Conservation (phyloP, 2,797 vertebrate species). For the Spheniscus humboldti region DNA sequence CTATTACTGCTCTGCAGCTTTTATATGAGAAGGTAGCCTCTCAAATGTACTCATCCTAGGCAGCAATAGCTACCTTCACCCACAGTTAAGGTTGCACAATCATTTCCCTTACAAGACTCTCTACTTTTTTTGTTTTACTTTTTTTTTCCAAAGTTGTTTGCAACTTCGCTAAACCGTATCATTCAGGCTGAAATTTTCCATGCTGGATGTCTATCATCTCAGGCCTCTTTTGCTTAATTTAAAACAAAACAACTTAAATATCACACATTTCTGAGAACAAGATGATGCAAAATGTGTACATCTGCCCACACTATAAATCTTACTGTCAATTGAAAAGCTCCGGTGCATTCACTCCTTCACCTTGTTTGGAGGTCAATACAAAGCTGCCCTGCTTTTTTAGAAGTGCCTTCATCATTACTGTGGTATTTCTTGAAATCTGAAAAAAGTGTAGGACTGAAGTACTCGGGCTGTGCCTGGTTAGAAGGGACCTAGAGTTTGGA, state of each 20-base stretch:
- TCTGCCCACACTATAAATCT: background rate
- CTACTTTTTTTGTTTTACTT: rapidly evolving
- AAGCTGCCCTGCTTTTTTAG: background rate
- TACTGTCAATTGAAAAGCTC: background rate
- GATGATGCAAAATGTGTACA: background rate
- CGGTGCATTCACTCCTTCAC: background rate
- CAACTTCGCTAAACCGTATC: background rate
- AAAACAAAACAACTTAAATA: background rate
- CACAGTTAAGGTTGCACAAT: background rate
- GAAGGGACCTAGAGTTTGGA: background rate
- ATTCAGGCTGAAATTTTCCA: background rate
- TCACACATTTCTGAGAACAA: background rate
- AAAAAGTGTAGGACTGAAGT: background rate
- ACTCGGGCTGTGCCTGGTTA: background rate
- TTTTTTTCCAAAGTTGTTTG: background rate
- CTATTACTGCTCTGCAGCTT: background rate
- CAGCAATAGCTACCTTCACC: background rate
- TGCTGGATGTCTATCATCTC: background rate
- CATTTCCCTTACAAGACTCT: background rate
- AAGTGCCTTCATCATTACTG: background rate
- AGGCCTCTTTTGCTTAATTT: background rate
- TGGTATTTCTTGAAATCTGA: background rate
- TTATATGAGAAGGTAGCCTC: background rate
- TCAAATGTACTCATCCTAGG: background rate
- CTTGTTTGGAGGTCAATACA: background rate